phyloP scores from a whole-genome alignment of 2,888 invertebrate species.

The Drosophila austrosaltans region DNA sequence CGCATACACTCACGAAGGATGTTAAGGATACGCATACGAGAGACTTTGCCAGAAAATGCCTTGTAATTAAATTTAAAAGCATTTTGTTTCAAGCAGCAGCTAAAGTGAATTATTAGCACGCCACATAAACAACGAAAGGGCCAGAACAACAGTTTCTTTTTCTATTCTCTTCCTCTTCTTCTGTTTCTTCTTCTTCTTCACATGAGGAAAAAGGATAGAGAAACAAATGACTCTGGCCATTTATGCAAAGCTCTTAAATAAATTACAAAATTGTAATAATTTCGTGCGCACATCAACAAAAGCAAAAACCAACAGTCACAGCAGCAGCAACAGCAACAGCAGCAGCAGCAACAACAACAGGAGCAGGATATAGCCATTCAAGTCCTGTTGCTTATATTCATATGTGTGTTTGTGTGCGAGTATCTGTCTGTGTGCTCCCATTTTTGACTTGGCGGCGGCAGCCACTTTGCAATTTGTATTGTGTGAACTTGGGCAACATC shows the following conservation, averaged over 20 bases:
- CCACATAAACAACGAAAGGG: conserved; percentile 33
- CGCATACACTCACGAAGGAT: conserved; percentile 3
- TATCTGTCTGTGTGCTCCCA: conserved; percentile 27
- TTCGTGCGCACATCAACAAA: conserved; percentile 53
- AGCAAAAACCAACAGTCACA: conserved; percentile 1
- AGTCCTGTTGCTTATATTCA: conserved; percentile 38
- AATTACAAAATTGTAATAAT: conserved; percentile 80
- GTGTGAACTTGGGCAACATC: conserved; percentile 50
- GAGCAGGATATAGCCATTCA: conserved; percentile 40
- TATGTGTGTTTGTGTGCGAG: conserved; percentile 22
- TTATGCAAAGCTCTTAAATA: conserved; percentile 78
- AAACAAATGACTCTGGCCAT: conserved; percentile 67
- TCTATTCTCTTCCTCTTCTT: neutral
- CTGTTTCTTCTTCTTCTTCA: neutral
- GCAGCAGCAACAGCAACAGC: conserved; percentile 19
- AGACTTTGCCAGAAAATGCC: conserved; percentile 29
- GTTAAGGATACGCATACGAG: conserved; percentile 32
- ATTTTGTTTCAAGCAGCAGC: conserved; percentile 40
- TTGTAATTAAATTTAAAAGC: conserved; percentile 66
- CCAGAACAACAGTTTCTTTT: conserved; percentile 36
- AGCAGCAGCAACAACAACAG: conserved; percentile 21
- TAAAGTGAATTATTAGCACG: conserved; percentile 50
- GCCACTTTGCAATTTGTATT: conserved; percentile 49
- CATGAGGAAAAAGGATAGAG: conserved; percentile 10
- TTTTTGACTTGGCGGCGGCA: conserved; percentile 40